phyloP scores from a whole-genome alignment of 35 echinoderm and acorn worm genomes.

The Anneissia japonica region DNA sequence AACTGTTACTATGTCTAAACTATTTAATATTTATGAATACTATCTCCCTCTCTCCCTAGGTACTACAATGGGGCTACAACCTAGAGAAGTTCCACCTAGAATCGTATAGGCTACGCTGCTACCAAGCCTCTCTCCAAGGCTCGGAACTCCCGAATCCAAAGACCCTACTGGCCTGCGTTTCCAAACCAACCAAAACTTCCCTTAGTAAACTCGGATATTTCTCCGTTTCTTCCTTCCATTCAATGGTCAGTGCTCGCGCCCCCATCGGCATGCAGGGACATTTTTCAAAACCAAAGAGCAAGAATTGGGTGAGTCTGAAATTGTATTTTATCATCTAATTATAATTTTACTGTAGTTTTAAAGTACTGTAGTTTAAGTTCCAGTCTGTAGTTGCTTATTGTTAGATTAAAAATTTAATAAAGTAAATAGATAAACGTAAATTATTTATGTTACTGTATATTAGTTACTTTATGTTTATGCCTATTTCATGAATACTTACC shows the following conservation, averaged over 20 bases:
- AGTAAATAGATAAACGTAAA: neutral
- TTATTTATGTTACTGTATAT: neutral
- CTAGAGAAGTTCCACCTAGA: constrained; percentile 89
- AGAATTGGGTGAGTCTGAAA: constrained; percentile 59
- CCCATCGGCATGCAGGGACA: constrained; percentile 70
- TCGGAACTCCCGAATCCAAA: constrained; percentile 97
- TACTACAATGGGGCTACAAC: constrained; percentile 91
- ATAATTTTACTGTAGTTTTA: too few relatives aligned
- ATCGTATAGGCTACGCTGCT: constrained; percentile 86
- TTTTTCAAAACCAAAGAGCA: constrained; percentile 87
- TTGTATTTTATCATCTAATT: neutral
- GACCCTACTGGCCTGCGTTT: constrained; percentile 75
- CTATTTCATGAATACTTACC: neutral
- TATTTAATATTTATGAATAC: too few relatives aligned
- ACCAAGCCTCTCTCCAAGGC: constrained; percentile 88
- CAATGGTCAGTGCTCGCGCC: constrained; percentile 81
- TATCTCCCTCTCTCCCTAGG: too few relatives aligned
- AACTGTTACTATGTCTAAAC: too few relatives aligned
- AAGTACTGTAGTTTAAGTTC: too few relatives aligned
- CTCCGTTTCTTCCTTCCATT: constrained; percentile 93
- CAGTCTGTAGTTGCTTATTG: too few relatives aligned
- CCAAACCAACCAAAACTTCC: constrained; percentile 75
- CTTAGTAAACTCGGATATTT: constrained; percentile 81
- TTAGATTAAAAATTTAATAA: too few relatives aligned
- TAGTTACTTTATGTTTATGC: neutral